Evolutionary conservation across 2,113 vertebrate species (phyloP).

Genomic region (Nematolebias whitei): DNA sequence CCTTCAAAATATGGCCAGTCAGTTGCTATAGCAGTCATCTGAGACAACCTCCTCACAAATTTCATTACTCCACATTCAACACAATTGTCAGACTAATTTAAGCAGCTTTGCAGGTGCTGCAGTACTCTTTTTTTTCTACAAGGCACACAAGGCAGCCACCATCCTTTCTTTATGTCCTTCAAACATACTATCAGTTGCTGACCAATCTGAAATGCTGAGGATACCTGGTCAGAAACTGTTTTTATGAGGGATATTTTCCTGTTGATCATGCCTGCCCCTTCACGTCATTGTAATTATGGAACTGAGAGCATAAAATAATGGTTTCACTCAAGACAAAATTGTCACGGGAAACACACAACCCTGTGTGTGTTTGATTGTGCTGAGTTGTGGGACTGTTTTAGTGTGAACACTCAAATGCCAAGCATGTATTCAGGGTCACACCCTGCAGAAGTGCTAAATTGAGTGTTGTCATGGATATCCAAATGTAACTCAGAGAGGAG

Average conservation of each 20-base stretch:
- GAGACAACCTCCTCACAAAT: slow-evolving; percentile 44
- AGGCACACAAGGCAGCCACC: neutral
- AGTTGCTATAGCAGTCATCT: slow-evolving; percentile 73
- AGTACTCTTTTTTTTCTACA: slow-evolving; percentile 15
- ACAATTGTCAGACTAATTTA: slow-evolving; percentile 47
- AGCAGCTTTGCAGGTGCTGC: slow-evolving; percentile 40
- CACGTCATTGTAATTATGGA: slow-evolving; percentile 57
- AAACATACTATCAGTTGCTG: neutral
- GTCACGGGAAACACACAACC: slow-evolving; percentile 21
- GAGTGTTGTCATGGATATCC: slow-evolving; percentile 51
- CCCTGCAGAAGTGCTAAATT: slow-evolving; percentile 28
- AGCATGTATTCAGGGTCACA: slow-evolving; percentile 22
- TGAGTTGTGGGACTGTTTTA: slow-evolving; percentile 18
- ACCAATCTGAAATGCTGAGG: neutral
- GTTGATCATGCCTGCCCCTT: slow-evolving; percentile 15
- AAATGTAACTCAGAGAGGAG: slow-evolving; percentile 35
- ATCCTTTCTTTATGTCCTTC: neutral
- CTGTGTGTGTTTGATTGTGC: slow-evolving; percentile 17
- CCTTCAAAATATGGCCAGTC: no score
- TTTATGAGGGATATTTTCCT: neutral
- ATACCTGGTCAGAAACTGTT: neutral
- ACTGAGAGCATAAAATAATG: slow-evolving; percentile 69
- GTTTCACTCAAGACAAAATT: slow-evolving; percentile 49
- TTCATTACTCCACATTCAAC: slow-evolving; percentile 53
- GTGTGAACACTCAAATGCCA: slow-evolving; percentile 29